These are phyloP conservation scores for Orientallactaga sibirica DNA, from an alignment of 2,797 vertebrate species.

Conservation along the genomic window DNA sequence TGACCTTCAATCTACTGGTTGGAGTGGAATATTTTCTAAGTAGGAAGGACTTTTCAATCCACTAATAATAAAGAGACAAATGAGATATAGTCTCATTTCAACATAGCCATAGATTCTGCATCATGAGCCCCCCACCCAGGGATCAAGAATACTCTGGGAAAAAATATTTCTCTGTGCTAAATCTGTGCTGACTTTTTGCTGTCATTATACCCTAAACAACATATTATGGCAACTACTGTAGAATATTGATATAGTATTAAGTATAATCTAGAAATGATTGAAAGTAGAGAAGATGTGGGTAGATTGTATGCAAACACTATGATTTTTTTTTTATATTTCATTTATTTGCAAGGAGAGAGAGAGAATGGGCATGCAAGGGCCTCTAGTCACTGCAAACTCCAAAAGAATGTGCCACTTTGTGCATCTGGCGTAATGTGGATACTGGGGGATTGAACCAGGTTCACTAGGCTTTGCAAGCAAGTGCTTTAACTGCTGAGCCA, in stretches of 20 bases:
- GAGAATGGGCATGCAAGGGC: too few relatives aligned
- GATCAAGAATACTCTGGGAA: not conserved
- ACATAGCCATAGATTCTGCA: too few relatives aligned
- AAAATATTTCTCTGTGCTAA: not conserved
- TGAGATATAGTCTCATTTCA: slow-evolving; percentile 3
- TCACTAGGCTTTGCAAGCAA: too few relatives aligned
- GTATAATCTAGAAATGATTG: not conserved
- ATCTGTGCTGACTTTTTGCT: not conserved
- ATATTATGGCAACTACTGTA: not conserved
- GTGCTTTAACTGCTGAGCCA: too few relatives aligned
- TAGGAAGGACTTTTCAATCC: slow-evolving; percentile 45
- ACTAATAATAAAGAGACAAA: slow-evolving; percentile 51
- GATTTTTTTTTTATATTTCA: not conserved
- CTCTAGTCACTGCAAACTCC: too few relatives aligned
- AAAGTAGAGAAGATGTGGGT: not conserved
- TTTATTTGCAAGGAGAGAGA: too few relatives aligned
- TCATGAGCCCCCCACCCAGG: not conserved
- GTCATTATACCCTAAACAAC: not conserved
- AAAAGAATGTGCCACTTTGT: too few relatives aligned
- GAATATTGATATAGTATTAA: not conserved
- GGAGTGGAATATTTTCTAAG: slow-evolving; percentile 9
- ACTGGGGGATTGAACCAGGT: too few relatives aligned
- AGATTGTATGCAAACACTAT: not conserved
- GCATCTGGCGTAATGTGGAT: too few relatives aligned
- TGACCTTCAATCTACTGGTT: slow-evolving; percentile 73